Conservation (phyloP, 53 echinoderm and acorn worm genomes). For the Apostichopus leukothele region DNA sequence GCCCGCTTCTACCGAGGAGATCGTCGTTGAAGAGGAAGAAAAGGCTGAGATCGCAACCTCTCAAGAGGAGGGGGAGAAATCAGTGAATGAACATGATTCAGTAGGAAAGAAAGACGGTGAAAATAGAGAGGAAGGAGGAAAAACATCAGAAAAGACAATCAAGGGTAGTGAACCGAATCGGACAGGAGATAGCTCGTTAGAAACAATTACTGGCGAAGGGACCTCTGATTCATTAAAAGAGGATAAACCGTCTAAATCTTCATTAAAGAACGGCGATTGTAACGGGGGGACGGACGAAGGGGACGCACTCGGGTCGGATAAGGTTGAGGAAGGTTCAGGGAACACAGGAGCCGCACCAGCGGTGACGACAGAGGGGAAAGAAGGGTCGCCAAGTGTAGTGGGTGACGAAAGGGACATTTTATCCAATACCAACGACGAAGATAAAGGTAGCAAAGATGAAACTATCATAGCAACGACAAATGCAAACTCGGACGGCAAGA, state of each 20-base stretch:
- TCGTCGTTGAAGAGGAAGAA: background rate
- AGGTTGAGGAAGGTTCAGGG: background rate
- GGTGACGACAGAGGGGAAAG: background rate
- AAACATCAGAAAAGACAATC: background rate
- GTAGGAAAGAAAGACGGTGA: background rate
- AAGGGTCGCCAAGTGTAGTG: background rate
- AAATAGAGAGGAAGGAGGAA: background rate
- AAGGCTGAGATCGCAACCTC: background rate
- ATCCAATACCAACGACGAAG: background rate
- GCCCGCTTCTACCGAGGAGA: background rate
- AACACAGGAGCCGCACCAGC: background rate
- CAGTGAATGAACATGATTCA: background rate
- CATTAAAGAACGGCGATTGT: background rate
- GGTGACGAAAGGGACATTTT: background rate
- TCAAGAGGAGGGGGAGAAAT: background rate
- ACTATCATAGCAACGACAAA: background rate
- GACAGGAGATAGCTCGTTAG: background rate
- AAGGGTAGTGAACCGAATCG: background rate
- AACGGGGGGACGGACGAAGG: slow-evolving; percentile 35
- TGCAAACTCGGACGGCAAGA: background rate
- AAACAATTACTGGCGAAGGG: background rate
- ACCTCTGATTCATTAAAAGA: slow-evolving; percentile 3
- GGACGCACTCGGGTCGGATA: slow-evolving; percentile 34
- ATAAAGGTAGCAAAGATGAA: background rate
- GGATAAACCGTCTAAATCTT: background rate